These are phyloP conservation scores for Gonocerus acuteangulatus DNA, from an alignment of 2,888 invertebrate species.

Conservation along the genomic window DNA sequence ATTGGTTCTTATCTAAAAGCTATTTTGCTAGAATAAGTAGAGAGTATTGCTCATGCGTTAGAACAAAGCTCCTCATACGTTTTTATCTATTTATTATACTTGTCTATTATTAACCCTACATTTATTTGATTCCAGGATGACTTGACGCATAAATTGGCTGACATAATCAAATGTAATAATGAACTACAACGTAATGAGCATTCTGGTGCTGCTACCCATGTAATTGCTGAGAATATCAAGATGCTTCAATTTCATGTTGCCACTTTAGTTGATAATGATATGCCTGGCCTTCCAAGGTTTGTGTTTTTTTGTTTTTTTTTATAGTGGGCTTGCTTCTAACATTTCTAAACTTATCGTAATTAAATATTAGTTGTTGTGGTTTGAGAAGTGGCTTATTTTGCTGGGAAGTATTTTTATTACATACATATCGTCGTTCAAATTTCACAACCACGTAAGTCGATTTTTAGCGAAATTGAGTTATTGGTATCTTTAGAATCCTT, in stretches of 20 bases:
- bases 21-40: too few relatives aligned
- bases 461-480: too few relatives aligned
- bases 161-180: conserved; percentile 97
- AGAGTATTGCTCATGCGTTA: too few relatives aligned
- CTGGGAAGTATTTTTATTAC: background rate
- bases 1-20: too few relatives aligned
- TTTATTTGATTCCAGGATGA: conserved; percentile 66
- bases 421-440: too few relatives aligned
- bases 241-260: conserved; percentile 98
- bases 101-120: background rate
- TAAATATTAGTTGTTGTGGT: background rate
- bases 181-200: conserved; percentile 91
- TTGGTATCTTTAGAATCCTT: too few relatives aligned
- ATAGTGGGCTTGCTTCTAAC: background rate
- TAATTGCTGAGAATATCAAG: conserved; percentile 92
- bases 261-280: conserved; percentile 95
- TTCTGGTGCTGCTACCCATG: conserved; percentile 94
- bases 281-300: conserved; percentile 89
- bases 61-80: too few relatives aligned
- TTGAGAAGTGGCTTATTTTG: background rate
- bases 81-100: too few relatives aligned
- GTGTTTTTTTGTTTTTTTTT: conserved; percentile 2
- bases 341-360: background rate
- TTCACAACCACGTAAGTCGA: too few relatives aligned
- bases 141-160: conserved; percentile 95